These are phyloP conservation scores for Himalopsyche japonica DNA, from an alignment of 2,888 invertebrate genomes.

Conservation along the genomic window DNA sequence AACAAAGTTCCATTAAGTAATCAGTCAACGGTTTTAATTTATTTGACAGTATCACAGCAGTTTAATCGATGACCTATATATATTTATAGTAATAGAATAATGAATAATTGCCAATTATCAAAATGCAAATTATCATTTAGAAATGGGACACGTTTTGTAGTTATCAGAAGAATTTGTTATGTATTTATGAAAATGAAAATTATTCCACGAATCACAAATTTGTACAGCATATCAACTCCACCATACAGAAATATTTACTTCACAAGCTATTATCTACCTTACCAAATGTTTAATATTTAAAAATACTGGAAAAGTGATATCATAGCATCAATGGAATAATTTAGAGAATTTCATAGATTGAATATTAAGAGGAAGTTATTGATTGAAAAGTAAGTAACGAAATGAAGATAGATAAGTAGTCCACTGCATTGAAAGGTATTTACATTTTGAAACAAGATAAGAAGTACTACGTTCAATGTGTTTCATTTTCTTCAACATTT, in stretches of 20 bases:
- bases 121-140: neutral
- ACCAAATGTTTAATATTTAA: neutral
- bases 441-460: too few species aligned
- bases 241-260: neutral
- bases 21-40: too few species aligned
- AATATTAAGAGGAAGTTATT: neutral
- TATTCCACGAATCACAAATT: neutral
- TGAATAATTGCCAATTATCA: neutral
- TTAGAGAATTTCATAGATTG: neutral
- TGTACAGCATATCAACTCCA: neutral
- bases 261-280: neutral
- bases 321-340: neutral
- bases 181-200: neutral
- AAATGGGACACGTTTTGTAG: neutral
- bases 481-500: neutral
- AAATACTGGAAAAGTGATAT: neutral
- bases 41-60: too few species aligned
- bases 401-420: neutral
- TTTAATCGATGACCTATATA: too few species aligned
- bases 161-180: neutral
- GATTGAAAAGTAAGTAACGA: neutral
- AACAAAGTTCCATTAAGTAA: too few species aligned
- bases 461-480: neutral
- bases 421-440: neutral
- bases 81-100: neutral